These are phyloP conservation scores for Drosophila paramelanica DNA, from an alignment of 2,888 invertebrate species.

Conservation along the genomic window DNA sequence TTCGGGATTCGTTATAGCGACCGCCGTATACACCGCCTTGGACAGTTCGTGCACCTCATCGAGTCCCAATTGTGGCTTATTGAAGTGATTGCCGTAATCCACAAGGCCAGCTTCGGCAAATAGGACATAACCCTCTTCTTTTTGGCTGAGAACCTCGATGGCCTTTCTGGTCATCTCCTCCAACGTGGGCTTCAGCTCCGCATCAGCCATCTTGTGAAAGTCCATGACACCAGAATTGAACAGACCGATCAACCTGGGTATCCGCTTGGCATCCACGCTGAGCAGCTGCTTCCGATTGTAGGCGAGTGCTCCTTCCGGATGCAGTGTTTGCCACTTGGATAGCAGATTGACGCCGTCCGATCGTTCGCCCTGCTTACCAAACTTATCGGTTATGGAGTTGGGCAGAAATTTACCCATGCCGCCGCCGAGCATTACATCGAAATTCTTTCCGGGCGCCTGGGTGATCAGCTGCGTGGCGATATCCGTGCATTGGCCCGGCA, in stretches of 20 bases:
- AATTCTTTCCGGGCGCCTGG: conserved; percentile 88
- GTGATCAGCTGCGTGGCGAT: conserved; percentile 90
- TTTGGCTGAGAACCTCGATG: conserved; percentile 87
- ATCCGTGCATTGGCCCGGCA: conserved; percentile 87
- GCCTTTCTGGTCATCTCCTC: conserved; percentile 89
- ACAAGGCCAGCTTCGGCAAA: conserved; percentile 88
- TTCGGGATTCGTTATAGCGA: conserved; percentile 86
- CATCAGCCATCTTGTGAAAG: conserved; percentile 86
- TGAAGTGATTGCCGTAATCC: conserved; percentile 87
- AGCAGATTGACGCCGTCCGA: conserved; percentile 89
- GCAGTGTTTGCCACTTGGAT: conserved; percentile 87
- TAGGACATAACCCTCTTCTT: conserved; percentile 88
- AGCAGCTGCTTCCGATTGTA: conserved; percentile 67
- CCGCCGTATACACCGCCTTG: conserved; percentile 88
- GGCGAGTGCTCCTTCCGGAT: conserved; percentile 81
- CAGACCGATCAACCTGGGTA: conserved; percentile 87
- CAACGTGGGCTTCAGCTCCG: conserved; percentile 86
- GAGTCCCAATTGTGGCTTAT: conserved; percentile 88
- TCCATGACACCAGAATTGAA: conserved; percentile 86
- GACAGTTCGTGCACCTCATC: conserved; percentile 92
- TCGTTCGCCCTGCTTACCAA: conserved; percentile 86
- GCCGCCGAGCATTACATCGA: conserved; percentile 87
- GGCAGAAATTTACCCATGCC: conserved; percentile 79
- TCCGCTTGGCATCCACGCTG: conserved; percentile 82
- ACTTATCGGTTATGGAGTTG: conserved; percentile 85